Base-by-base conservation (phyloP, 2,113 vertebrate genomes). In the Seriola dumerili region DNA sequence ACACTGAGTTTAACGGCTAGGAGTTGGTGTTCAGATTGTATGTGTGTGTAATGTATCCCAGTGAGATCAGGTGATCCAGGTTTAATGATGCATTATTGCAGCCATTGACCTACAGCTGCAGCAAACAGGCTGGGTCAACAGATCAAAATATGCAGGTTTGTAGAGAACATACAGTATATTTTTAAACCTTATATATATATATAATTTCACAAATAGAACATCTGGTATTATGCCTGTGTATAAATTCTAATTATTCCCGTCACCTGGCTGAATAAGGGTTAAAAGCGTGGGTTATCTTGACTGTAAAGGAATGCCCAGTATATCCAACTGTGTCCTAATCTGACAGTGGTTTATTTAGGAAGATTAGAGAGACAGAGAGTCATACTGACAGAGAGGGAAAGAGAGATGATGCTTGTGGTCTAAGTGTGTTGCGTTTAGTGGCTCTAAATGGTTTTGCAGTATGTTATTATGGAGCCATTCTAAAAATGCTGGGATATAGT, bases 391-490 rank as follows among this genome's bases (percentile, higher is more conserved):
- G 67, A 12, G 42, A 72, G 77, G 13, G 65, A 34, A 17, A 13
- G 55, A 63, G 23, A 25, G 68, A 66, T 52, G 84, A 9, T 74
- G 46, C 44, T 11, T 2, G 78, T 83, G 84, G 84, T 48, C 70
- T 10, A 10, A 61, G 55, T 55, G 61, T 81, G 64, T 0, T 46
- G 78, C n/a, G 72, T 80, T 38, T 6, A 62, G 62, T 0, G 44
- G 64, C 72, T 69, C 66, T 70, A 63, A 78, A 85, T 5, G 68
- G 19, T 54, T 83, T 66, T 7, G 8, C 5, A 85, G 19, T 13
- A 0, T 88, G 82, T 84, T 5, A 87, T 90, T 89, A 90, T 46
- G 59, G 84, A 75, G 64, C 44, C 46, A 58, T 69, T 80, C 72
- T 58, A 19, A 83, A 90, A 32, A 54, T 13, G 17, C 32, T 3